Base-by-base conservation (phyloP, 2,888 invertebrate species). In the Melikaiella ostensackeni region DNA sequence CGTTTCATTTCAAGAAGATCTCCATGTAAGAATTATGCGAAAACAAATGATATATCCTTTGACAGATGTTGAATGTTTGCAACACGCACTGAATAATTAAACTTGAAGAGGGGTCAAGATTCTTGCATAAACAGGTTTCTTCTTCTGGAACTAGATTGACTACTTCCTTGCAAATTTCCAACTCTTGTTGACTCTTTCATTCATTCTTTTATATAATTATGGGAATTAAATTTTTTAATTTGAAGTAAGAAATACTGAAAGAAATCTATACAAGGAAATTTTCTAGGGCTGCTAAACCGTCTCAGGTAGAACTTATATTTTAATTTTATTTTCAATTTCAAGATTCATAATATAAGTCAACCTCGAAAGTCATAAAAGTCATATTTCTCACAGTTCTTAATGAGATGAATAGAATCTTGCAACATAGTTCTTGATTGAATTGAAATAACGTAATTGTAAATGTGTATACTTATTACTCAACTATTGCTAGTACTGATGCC, bases 1-100 rank as follows among this genome's bases (percentile, higher is more conserved):
- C 27, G 8, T 55, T 70, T 61, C 24, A 38, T 35, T 57, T 79
- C 27, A 79, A 80, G 61, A 59, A 76, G 66, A 59, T 80, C 64
- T 70, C 63, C 50, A 57, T 50, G 21, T 74, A 74, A 74, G 74
- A 70, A 70, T 30, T 21, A 50, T 2, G 5, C 33, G 1, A 30
- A 42, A 64, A 30, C 27, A 66, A 46, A n/a, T 70, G 8, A 70
- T 33, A n/a, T 50, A 16, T 70, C 27, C n/a, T 46, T 55, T 70
- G 30, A 50, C 70, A 70, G 50, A 70, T 70, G 33, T 70, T 70
- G 46, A 50, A 33, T 30, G 50, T 46, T 13, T 70, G 11, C 13
- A 46, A 55, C 70, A 55, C 33, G 70, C 50, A 46, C 46, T 30
- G 30, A 27, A 70, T 70, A 50, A 70, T 70, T 70, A 50, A 57